A percentile compares a stretch with the other conserved stretches of the same genome.
Evolutionary conservation across 2,797 vertebrate species (phyloP).

Genomic region (Buceros bicornis): DNA sequence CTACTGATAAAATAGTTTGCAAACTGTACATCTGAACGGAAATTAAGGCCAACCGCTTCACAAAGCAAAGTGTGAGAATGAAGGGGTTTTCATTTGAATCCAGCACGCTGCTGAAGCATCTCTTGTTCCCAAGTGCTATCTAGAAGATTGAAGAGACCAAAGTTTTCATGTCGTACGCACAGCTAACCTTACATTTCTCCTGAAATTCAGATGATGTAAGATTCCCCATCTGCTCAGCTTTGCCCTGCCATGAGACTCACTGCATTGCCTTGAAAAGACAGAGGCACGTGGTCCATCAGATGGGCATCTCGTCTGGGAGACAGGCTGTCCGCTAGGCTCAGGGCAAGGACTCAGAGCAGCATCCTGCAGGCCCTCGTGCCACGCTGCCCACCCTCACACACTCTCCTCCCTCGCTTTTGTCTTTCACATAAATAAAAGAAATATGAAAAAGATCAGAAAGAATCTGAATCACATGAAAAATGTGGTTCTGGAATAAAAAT

Average conservation of each 20-base stretch:
- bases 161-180: background rate
- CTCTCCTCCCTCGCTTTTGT: background rate
- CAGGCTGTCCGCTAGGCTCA: background rate
- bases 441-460: background rate
- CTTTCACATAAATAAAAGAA: background rate
- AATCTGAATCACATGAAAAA: background rate
- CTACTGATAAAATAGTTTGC: background rate
- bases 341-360: background rate
- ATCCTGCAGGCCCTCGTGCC: rapidly evolving
- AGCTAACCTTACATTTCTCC: background rate
- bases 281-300: background rate
- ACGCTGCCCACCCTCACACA: rapidly evolving
- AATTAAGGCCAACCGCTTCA: background rate
- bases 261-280: background rate
- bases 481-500: background rate
- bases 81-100: background rate
- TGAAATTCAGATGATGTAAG: background rate
- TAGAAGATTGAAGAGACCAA: background rate
- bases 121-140: background rate
- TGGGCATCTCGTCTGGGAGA: background rate
- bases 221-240: background rate
- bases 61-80: background rate
- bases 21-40: background rate
- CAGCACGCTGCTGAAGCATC: background rate
- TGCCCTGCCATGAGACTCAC: background rate